Base-by-base conservation (phyloP, 2,888 invertebrate species). In the Pasiphila rectangulata region DNA sequence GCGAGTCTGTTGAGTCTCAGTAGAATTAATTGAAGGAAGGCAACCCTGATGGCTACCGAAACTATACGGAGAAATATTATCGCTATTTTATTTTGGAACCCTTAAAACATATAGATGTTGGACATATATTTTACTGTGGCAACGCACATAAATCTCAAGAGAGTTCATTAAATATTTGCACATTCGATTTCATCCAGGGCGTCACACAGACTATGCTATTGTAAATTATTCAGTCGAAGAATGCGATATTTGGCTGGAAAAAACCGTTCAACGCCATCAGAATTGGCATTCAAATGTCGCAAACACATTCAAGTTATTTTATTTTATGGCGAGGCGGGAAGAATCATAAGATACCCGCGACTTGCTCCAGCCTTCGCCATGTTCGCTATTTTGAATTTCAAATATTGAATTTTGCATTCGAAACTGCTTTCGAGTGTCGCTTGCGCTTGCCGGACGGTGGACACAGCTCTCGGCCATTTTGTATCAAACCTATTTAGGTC, bases 381-480 rank as follows among this genome's bases (percentile, higher is more conserved):
- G 74, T 65, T 64, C 67, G 69, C 69, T 81, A 77, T 83, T 87
- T 87, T 86, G 83, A 84, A 86, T 71, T 86, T 86, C 85, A 85
- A 86, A 87, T 86, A 77, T 75, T 67, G 69, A 79, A 72, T 81
- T 87, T 83, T 83, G 81, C 82, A 87, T 86, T 84, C 65, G 76
- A 69, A 83, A 83, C 84, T 79, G 74, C 75, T 77, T 72, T 64
- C 61, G 63, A 75, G 72, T 72, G 69, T 65, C 64, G 63, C 67
- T 62, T 56, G 56, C 59, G 65, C 60, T 72, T 54, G 59, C 61
- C 66, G 76, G 23, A 76, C 75, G 17, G 34, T 27, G 39, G 75
- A 76, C 76, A 72, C 63, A 63, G 61, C 60, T 69, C 55, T 55
- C 54, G 51, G 62, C 64, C 63, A 64, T 74, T 72, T 64, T 64